Percentiles rank a stretch among this genome's conserved stretches.
Evolutionary conservation across 1,140 invertebrate genomes (phyloP).

Genomic region (Platorchestia sp.): DNA sequence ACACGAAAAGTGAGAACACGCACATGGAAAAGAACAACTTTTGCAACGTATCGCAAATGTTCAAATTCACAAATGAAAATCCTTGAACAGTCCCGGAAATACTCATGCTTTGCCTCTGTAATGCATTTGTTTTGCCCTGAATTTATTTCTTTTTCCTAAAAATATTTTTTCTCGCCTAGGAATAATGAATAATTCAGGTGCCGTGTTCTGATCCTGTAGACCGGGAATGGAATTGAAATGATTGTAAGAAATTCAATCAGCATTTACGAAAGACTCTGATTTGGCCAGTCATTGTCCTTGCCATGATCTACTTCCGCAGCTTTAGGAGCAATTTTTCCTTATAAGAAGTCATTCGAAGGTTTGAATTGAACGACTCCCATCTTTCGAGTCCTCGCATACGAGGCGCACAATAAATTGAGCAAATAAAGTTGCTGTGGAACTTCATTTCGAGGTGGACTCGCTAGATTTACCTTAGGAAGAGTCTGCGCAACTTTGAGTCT

Average conservation of each 20-base stretch:
- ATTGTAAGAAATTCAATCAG: neutral
- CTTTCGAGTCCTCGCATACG: neutral
- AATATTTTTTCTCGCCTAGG: too few relatives aligned
- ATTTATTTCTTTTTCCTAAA: too few relatives aligned
- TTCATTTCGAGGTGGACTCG: neutral
- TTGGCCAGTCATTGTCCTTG: neutral
- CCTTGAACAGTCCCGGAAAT: neutral
- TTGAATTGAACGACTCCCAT: neutral
- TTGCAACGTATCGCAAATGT: too few relatives aligned
- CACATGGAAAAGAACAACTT: too few relatives aligned
- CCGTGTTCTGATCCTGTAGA: neutral
- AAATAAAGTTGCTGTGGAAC: neutral
- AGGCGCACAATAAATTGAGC: neutral
- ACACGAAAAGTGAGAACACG: too few relatives aligned
- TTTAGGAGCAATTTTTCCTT: neutral
- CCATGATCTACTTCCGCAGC: neutral
- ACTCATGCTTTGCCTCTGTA: too few relatives aligned
- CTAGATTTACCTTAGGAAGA: neutral
- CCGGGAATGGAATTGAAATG: neutral
- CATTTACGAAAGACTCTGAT: neutral
- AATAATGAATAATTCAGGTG: neutral
- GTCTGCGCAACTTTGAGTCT: neutral
- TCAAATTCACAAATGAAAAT: too few relatives aligned
- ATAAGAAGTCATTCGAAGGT: neutral
- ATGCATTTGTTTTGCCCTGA: too few relatives aligned